A percentile compares a stretch with the other conserved stretches of the same genome.
These are phyloP conservation scores for Drosophila nr. perissopoda DNA, from an alignment of 2,888 invertebrate species.

Conservation along the genomic window DNA sequence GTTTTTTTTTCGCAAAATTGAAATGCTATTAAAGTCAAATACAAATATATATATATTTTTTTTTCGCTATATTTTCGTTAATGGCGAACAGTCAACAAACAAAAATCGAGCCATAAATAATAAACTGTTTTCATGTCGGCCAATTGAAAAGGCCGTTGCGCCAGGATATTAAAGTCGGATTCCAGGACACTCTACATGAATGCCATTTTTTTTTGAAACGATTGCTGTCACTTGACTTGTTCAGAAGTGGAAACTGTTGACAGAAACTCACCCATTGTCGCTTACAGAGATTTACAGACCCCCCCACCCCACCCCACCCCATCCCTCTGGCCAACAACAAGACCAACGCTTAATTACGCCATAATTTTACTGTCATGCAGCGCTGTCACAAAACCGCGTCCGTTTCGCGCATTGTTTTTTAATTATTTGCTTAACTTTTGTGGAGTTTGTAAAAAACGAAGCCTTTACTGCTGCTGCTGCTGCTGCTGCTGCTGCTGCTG, in stretches of 20 bases:
- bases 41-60: conserved; percentile 41
- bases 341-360: conserved; percentile 70
- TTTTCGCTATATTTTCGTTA: conserved; percentile 52
- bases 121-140: conserved; percentile 52
- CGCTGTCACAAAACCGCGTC: conserved; percentile 39
- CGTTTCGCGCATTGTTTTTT: conserved; percentile 70
- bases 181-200: conserved; percentile 18
- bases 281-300: conserved; percentile 69
- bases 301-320: background rate
- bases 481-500: conserved; percentile 26
- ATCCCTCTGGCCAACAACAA: background rate
- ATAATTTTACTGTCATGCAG: conserved; percentile 62
- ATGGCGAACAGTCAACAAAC: conserved; percentile 32
- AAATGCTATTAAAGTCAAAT: conserved; percentile 74
- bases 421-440: conserved; percentile 73
- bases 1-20: conserved; percentile 36
- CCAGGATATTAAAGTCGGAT: conserved; percentile 56
- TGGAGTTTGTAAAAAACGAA: conserved; percentile 69
- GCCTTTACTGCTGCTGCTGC: conserved; percentile 21
- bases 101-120: conserved; percentile 58
- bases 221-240: conserved; percentile 58
- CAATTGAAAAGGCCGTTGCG: conserved; percentile 53
- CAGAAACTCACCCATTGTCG: conserved; percentile 46
- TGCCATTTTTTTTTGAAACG: conserved; percentile 12
- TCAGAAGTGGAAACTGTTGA: conserved; percentile 51